phyloP scores from a whole-genome alignment of 1,140 invertebrate genomes.

The Holcopasites calliopsidis region DNA sequence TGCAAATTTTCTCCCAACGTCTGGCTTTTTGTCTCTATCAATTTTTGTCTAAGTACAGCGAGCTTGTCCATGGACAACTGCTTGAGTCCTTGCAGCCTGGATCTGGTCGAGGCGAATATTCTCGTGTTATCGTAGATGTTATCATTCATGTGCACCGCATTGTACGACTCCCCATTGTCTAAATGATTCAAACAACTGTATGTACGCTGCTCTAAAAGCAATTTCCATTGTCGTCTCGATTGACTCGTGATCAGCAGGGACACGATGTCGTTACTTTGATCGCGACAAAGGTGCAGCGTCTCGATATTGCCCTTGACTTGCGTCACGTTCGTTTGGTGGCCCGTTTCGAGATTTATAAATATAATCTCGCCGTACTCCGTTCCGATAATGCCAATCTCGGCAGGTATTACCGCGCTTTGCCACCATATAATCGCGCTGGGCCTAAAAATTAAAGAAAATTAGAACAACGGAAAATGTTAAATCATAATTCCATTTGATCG shows the following conservation, averaged over 20 bases:
- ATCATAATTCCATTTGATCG: neutral
- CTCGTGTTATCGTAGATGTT: slow-evolving; percentile 73
- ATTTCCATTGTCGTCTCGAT: slow-evolving; percentile 82
- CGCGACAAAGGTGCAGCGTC: slow-evolving; percentile 84
- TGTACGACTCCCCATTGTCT: slow-evolving; percentile 71
- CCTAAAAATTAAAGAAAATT: slow-evolving; percentile 57
- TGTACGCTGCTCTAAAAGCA: slow-evolving; percentile 83
- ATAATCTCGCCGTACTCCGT: slow-evolving; percentile 86
- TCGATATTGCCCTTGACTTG: slow-evolving; percentile 82
- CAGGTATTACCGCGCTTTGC: slow-evolving; percentile 82
- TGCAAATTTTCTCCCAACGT: slow-evolving; percentile 63
- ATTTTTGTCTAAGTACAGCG: slow-evolving; percentile 82
- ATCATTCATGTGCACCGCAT: slow-evolving; percentile 58
- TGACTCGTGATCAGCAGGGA: slow-evolving; percentile 86
- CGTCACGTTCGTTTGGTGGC: slow-evolving; percentile 84
- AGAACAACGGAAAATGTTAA: neutral
- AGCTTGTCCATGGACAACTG: slow-evolving; percentile 85
- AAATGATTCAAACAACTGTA: slow-evolving; percentile 82
- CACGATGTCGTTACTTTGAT: slow-evolving; percentile 84
- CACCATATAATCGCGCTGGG: slow-evolving; percentile 85
- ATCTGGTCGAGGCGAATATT: slow-evolving; percentile 79
- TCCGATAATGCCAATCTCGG: slow-evolving; percentile 85
- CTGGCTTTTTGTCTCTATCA: slow-evolving; percentile 81
- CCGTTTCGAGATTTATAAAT: slow-evolving; percentile 85
- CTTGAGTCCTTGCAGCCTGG: slow-evolving; percentile 83